These are phyloP conservation scores for Mallateleia sp. DNA, from an alignment of 2,888 invertebrate genomes.

Conservation along the genomic window DNA sequence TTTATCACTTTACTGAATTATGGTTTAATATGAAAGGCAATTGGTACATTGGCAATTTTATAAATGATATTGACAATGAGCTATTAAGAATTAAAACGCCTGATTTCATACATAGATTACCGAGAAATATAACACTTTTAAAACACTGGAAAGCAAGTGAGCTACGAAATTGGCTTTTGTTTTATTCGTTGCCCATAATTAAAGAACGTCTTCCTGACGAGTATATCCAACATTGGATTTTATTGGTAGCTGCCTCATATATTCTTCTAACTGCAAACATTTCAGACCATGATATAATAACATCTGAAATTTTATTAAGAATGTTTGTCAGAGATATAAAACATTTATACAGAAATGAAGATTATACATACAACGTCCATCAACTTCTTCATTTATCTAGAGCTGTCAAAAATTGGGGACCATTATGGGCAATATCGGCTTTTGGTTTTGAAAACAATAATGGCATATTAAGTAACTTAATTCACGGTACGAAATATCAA, in stretches of 20 bases:
- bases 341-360: neutral
- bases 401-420: neutral
- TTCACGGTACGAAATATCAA: constrained; percentile 22
- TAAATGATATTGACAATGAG: neutral
- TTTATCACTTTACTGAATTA: neutral
- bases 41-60: neutral
- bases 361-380: constrained; percentile 3
- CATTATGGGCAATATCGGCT: constrained; percentile 21
- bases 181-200: neutral
- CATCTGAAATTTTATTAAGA: neutral
- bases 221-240: neutral
- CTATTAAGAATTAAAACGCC: neutral
- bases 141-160: constrained; percentile 6
- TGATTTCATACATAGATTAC: neutral
- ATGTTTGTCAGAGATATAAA: neutral
- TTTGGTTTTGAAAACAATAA: constrained; percentile 20
- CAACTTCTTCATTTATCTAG: neutral
- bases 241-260: neutral
- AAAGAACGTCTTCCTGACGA: neutral
- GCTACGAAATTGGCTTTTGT: constrained; percentile 1
- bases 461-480: neutral
- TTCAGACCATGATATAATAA: neutral
- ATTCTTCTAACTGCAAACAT: neutral
- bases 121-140: neutral
- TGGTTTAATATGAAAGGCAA: neutral